Base-by-base conservation (phyloP, 2,888 invertebrate species). In the Diadromus collaris region DNA sequence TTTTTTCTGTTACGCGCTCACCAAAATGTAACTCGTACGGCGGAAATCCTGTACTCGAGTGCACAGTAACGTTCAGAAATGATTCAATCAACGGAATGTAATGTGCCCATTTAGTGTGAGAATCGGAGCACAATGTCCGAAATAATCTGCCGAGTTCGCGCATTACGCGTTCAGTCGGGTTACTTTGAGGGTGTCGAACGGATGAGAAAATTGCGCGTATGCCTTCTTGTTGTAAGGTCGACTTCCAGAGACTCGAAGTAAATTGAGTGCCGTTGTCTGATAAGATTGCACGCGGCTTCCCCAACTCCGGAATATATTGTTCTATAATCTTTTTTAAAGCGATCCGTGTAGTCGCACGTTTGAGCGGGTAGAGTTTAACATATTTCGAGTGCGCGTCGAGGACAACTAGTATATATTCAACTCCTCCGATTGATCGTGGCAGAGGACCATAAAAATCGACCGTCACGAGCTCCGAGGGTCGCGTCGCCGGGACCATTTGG, bases 391-490 rank as follows among this genome's bases (percentile, higher is more conserved):
- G 75, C 1, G 70, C 51, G 21, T 79, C 69, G 1, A 81, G 16
- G 9, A 69, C 34, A 1, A 72, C 69, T 38, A 48, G 48, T 6
- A 82, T 75, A 61, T 76, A 81, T 41, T 76, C 60, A 1, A 80
- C 72, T 5, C 73, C 70, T 27, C 80, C 76, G n/a, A 46, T 56
- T 7, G 76, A 77, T 0, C 48, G 46, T 3, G 77, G 79, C 9
- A 79, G 41, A 7, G 79, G 79, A 0, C 77, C 81, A 75, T 81
- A 81, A 48, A 63, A 81, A 72, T 81, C 81, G 10, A 79, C 64
- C 2, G 75, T 74, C n/a, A 58, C 13, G 2, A 44, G n/a, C 44
- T 16, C 44, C 13, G n/a, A n/a, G 5, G 44, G 44, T n/a, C 16
- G 13, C 16, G 3, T n/a, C 3, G 44, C 44, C 2, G n/a, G 44